Conservation (phyloP, 2,888 invertebrate genomes). For the Tachina lurida region DNA sequence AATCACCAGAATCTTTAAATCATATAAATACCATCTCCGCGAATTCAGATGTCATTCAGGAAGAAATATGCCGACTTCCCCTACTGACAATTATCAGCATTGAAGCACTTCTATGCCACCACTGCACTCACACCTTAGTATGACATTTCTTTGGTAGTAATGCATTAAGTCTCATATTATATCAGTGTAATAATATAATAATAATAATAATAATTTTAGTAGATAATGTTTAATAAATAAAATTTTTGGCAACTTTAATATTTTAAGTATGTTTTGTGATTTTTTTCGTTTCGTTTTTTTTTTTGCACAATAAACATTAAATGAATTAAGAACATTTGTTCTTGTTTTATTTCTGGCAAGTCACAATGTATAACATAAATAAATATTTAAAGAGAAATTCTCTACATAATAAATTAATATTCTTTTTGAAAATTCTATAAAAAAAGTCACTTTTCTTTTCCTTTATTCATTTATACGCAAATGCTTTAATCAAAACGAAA, state of each 20-base stretch:
- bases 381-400: neutral
- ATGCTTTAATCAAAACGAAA: constrained; percentile 17
- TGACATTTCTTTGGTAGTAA: too few species aligned
- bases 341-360: constrained; percentile 5
- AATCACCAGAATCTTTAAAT: too few species aligned
- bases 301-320: neutral
- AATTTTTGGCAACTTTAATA: constrained; percentile 38
- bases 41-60: too few species aligned
- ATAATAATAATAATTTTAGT: too few species aligned
- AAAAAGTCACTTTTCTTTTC: neutral
- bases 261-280: neutral
- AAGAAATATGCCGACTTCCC: too few species aligned
- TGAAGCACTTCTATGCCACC: too few species aligned
- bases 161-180: too few species aligned
- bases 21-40: too few species aligned
- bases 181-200: too few species aligned
- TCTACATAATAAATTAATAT: constrained; percentile 1
- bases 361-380: neutral
- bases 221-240: neutral
- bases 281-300: neutral
- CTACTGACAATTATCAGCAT: too few species aligned
- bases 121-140: too few species aligned
- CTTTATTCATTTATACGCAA: neutral
- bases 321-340: constrained; percentile 7
- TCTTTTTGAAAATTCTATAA: neutral